Evolutionary conservation across 2,113 vertebrate genomes (phyloP).

Genomic region (Melanerpes aurifrons): DNA sequence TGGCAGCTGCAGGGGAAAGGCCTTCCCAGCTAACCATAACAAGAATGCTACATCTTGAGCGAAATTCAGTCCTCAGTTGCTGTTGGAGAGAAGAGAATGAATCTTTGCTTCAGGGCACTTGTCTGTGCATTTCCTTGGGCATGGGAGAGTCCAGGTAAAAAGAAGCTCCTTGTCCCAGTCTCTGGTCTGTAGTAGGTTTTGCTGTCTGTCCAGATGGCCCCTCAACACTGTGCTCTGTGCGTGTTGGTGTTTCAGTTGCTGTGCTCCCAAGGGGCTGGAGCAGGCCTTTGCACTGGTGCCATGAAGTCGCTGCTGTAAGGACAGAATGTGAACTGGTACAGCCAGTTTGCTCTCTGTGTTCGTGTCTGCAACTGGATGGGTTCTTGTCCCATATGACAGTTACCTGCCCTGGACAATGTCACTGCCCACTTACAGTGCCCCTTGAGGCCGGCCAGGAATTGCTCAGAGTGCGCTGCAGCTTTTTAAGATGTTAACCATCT

Average conservation of each 20-base stretch:
- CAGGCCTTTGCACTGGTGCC: constrained; percentile 5
- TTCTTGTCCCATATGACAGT: background rate
- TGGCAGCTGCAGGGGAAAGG: background rate
- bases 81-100: constrained; percentile 15
- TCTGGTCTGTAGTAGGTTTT: background rate
- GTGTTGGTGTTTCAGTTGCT: constrained; percentile 7
- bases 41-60: background rate
- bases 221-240: background rate
- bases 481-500: background rate
- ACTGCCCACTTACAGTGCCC: background rate
- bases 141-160: background rate
- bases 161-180: constrained; percentile 14
- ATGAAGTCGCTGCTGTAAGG: background rate
- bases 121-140: background rate
- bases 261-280: background rate
- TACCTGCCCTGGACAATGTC: background rate
- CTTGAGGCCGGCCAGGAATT: background rate
- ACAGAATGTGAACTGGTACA: background rate
- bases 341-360: background rate
- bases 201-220: background rate
- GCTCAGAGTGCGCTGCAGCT: background rate
- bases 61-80: background rate
- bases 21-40: background rate
- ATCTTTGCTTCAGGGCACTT: constrained; percentile 17
- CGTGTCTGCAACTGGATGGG: background rate